A percentile compares a stretch with the other conserved stretches of the same genome.
These are phyloP conservation scores for Melanerpes formicivorus DNA, from an alignment of 2,113 vertebrate species.

Conservation along the genomic window DNA sequence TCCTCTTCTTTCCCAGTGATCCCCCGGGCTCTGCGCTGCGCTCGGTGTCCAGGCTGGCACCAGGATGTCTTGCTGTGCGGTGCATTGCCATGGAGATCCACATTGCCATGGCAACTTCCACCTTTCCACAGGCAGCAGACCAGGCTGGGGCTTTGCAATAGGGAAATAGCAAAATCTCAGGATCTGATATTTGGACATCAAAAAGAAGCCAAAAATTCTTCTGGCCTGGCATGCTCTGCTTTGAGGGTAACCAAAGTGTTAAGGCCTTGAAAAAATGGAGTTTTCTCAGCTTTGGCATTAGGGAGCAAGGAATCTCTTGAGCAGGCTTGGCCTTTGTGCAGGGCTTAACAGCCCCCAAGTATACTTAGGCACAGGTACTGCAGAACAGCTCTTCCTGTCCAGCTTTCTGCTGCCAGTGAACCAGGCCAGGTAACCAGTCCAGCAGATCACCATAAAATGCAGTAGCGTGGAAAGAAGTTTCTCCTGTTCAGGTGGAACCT, in stretches of 20 bases:
- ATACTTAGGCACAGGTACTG: not conserved
- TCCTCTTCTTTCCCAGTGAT: not conserved
- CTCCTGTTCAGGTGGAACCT: too few relatives aligned
- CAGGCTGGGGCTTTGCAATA: not conserved
- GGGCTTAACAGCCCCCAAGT: not conserved
- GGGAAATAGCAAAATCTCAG: not conserved
- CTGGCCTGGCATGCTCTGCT: not conserved
- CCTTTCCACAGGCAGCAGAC: not conserved
- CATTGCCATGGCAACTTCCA: slow-evolving; percentile 52
- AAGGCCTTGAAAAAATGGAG: not conserved
- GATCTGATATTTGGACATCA: not conserved
- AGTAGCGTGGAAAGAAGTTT: too few relatives aligned
- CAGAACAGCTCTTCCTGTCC: not conserved
- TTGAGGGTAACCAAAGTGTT: not conserved
- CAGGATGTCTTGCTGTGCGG: not conserved
- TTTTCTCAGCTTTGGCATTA: not conserved
- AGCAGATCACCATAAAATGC: not conserved
- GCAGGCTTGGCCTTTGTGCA: not conserved
- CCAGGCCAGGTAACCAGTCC: not conserved
- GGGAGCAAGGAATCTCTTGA: not conserved
- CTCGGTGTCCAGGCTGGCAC: not conserved
- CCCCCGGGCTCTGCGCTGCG: not conserved
- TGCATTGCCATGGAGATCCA: slow-evolving; percentile 18
- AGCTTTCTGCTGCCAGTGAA: not conserved
- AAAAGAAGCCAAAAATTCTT: not conserved